Evolutionary conservation across 2,888 invertebrate genomes (phyloP).

Genomic region (Apamea crenata): DNA sequence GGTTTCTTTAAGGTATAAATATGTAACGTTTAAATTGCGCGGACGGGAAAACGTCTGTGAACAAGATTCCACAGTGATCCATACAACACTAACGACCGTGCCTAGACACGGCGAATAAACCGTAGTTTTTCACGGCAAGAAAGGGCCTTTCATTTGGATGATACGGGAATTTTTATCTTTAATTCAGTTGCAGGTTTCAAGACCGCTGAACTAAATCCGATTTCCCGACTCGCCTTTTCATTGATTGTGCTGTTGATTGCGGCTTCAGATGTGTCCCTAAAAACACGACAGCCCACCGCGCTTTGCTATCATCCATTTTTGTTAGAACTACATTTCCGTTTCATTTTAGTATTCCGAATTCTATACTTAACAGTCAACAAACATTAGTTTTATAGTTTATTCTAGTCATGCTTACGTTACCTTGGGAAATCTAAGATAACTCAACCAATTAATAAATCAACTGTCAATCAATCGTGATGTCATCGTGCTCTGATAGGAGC

Average conservation of each 20-base stretch:
- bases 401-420: neutral
- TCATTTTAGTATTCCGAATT: neutral
- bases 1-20: too few species aligned
- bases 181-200: neutral
- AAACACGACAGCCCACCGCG: neutral
- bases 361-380: neutral
- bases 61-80: too few species aligned
- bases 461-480: conserved; percentile 11
- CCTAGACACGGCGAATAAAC: too few species aligned
- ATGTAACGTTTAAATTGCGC: too few species aligned
- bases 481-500: neutral
- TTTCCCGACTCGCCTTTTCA: neutral
- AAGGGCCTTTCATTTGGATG: neutral
- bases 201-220: neutral
- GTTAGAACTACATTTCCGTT: neutral
- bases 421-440: conserved; percentile 8
- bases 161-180: neutral
- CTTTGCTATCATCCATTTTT: neutral
- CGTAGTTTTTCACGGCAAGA: too few species aligned
- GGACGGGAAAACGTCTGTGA: too few species aligned
- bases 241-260: neutral
- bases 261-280: neutral
- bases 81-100: too few species aligned
- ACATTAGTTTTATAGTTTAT: neutral
- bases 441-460: conserved; percentile 10